These are phyloP conservation scores for Plebejus melissa DNA, from an alignment of 2,888 invertebrate genomes.

Conservation along the genomic window DNA sequence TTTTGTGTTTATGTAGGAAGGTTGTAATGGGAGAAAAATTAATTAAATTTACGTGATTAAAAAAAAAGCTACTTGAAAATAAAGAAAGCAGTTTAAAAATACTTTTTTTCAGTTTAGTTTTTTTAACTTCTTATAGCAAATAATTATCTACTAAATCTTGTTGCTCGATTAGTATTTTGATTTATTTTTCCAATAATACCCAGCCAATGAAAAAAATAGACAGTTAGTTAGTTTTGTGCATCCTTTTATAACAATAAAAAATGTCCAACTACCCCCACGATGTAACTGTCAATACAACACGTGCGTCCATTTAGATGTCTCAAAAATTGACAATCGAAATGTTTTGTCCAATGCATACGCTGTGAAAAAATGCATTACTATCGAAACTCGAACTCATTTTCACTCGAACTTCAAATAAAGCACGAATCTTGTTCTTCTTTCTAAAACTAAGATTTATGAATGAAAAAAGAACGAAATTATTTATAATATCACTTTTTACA, in stretches of 20 bases:
- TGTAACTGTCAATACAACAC: slow-evolving; percentile 43
- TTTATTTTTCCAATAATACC: neutral
- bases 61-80: no score
- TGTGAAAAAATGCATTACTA: neutral
- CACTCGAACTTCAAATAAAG: neutral
- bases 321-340: slow-evolving; percentile 24
- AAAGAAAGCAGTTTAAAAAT: no score
- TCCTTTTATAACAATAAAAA: slow-evolving; percentile 7
- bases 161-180: neutral
- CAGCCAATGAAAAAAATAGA: neutral
- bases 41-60: no score
- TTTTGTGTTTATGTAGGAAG: neutral
- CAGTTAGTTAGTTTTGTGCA: neutral
- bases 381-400: slow-evolving; percentile 1
- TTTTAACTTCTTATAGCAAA: no score
- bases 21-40: neutral
- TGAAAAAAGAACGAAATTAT: no score
- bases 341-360: slow-evolving; percentile 1
- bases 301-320: slow-evolving; percentile 42
- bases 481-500: no score
- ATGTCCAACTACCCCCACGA: slow-evolving; percentile 9
- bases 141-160: neutral
- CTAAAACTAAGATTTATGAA: no score
- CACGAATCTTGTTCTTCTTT: neutral
- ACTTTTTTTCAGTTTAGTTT: no score